Evolutionary conservation across 2,113 vertebrate genomes (phyloP).

Genomic region (Lynx canadensis): DNA sequence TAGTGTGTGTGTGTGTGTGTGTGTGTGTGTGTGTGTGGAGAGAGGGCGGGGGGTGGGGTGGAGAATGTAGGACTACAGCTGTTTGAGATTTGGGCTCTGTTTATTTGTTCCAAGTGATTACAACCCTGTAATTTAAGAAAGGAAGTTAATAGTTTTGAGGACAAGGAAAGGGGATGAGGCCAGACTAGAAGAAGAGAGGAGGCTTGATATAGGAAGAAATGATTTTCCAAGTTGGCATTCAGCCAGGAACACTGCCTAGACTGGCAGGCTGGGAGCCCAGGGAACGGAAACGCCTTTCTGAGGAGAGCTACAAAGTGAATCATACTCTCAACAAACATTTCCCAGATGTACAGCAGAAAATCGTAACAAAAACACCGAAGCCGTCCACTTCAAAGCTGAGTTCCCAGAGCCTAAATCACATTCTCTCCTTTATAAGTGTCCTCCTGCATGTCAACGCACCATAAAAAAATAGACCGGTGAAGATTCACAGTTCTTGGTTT

Average conservation of each 20-base stretch:
- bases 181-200: not conserved
- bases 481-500: not conserved
- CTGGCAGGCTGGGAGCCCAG: not conserved
- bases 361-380: not conserved
- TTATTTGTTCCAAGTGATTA: not conserved
- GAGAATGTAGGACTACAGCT: not conserved
- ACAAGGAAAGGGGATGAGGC: not conserved
- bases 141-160: not conserved
- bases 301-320: constrained; percentile 44
- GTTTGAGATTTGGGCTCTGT: not conserved
- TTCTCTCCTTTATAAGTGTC: not conserved
- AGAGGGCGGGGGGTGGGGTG: not conserved
- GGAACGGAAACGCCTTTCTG: constrained; percentile 4
- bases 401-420: constrained; percentile 13
- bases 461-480: not conserved
- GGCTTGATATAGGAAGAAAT: not conserved
- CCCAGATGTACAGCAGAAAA: constrained; percentile 41
- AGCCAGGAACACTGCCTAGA: not conserved
- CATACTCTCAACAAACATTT: constrained; percentile 5
- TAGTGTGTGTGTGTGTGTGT: too few species aligned
- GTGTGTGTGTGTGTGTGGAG: too few species aligned
- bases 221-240: not conserved
- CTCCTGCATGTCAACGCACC: not conserved
- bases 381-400: constrained; percentile 10
- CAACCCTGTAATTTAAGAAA: not conserved